Evolutionary conservation across 2,113 vertebrate species (phyloP), one percentile per base, ranked within the genome.

Genomic region (Lamprologus tigripictilis): DNA sequence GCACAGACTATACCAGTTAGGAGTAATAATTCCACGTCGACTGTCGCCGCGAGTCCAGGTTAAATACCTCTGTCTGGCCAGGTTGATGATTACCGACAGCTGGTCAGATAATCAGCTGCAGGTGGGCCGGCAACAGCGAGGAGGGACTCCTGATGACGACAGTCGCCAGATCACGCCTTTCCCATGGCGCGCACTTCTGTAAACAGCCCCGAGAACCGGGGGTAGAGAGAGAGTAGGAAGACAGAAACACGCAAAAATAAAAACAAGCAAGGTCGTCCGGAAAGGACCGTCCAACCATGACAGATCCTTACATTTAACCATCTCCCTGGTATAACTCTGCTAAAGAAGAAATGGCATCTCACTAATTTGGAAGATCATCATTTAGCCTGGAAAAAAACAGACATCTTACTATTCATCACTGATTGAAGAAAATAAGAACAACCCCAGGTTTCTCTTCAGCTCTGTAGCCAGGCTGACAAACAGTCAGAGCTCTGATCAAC

Each of bases 391-490:
- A 55, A 26, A 55, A 55, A 55, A 55, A 23, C 21, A 3, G 6
- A 4, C 21, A 55, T 23, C 0, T 55, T 1, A 23, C 6, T 55
- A 23, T 1, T 55, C 6, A 7, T 55, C 21, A 55, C 53, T 54
- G 53, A 54, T 54, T 55, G 21, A 55, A 7, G 11, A 55, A 23
- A 23, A 55, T 7, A 55, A 23, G 51, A 53, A 53, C 19, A 53
- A 53, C 51, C 51, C 51, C 19, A 53, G 51, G 51, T 53, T 23
- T 54, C 10, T 54, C 53, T 54, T 54, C 53, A 54, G n/a, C n/a
- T 0, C n/a, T 54, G 53, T 54, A 23, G n/a, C 10, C n/a, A 54
- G 2, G 6, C 10, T 54, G 53, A 54, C 53, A 54, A 54, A 23
- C 0, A 54, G 53, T 54, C 9, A 21, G 51, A 21, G 51, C 51